Evolutionary conservation across 2,888 invertebrate genomes (phyloP).

Genomic region (Ecliptopera silaceata): DNA sequence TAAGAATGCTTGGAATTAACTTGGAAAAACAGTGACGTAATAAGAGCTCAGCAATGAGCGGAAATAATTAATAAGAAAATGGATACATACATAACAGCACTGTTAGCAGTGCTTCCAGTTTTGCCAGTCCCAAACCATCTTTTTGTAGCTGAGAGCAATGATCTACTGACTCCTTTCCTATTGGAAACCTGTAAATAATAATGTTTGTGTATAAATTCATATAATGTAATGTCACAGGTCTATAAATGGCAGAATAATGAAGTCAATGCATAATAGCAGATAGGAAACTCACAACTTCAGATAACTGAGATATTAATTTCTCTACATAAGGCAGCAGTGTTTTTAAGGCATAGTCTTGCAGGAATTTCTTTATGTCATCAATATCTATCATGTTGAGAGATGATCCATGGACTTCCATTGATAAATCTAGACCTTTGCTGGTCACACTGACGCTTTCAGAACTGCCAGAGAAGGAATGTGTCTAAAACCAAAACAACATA

Average conservation of each 20-base stretch:
- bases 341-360: slow-evolving; percentile 93
- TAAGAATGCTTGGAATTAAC: no score
- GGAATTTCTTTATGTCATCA: slow-evolving; percentile 91
- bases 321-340: slow-evolving; percentile 96
- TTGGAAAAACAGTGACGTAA: no score
- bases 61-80: not conserved
- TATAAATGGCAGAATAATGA: no score
- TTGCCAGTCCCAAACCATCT: slow-evolving; percentile 97
- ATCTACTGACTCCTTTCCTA: slow-evolving; percentile 96
- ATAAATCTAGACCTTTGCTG: slow-evolving; percentile 71
- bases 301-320: slow-evolving; percentile 90
- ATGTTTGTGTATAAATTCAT: no score
- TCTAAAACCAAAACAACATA: slow-evolving; percentile 50
- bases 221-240: no score
- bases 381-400: slow-evolving; percentile 92
- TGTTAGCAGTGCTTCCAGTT: slow-evolving; percentile 88
- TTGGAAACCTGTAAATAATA: slow-evolving; percentile 85
- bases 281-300: slow-evolving; percentile 85
- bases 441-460: slow-evolving; percentile 84
- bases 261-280: not conserved
- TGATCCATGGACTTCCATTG: slow-evolving; percentile 86
- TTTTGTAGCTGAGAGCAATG: slow-evolving; percentile 96
- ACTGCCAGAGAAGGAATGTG: slow-evolving; percentile 80
- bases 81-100: slow-evolving; percentile 90
- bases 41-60: no score